Evolutionary conservation across 2,113 vertebrate species (phyloP).

Genomic region (Myrmophylax atrothorax): DNA sequence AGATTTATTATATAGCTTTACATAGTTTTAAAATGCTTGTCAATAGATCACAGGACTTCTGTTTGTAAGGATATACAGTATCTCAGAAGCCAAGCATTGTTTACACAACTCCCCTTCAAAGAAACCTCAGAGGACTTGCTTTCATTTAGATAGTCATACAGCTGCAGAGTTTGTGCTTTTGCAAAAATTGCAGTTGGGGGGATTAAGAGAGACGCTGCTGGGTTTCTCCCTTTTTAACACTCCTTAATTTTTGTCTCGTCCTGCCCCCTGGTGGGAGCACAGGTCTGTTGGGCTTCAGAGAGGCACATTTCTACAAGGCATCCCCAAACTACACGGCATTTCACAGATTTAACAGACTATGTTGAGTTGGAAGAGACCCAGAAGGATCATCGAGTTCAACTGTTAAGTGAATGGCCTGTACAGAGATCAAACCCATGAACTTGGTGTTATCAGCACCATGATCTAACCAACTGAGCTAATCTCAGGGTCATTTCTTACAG

Average conservation of each 20-base stretch:
- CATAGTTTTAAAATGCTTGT: not conserved
- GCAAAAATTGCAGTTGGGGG: not conserved
- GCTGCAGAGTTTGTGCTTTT: not conserved
- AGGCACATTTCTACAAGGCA: not conserved
- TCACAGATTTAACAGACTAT: not conserved
- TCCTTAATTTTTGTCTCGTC: conserved; percentile 60
- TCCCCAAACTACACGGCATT: not conserved
- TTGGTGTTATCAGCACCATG: not conserved
- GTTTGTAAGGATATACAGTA: not conserved
- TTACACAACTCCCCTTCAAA: not conserved
- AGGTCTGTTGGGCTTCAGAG: not conserved
- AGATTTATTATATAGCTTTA: not conserved
- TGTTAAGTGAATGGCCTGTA: not conserved
- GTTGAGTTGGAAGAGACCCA: not conserved
- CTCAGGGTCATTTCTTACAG: not conserved
- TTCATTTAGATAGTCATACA: not conserved
- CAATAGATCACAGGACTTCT: not conserved
- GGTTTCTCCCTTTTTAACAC: not conserved
- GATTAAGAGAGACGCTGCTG: not conserved
- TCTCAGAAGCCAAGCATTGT: not conserved
- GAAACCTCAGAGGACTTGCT: not conserved
- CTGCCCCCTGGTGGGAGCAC: conserved; percentile 76
- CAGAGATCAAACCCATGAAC: not conserved
- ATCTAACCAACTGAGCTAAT: not conserved
- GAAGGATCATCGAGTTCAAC: not conserved